Evolutionary conservation across 2,797 vertebrate species (phyloP).

Genomic region (Notoglanidium macrostoma): DNA sequence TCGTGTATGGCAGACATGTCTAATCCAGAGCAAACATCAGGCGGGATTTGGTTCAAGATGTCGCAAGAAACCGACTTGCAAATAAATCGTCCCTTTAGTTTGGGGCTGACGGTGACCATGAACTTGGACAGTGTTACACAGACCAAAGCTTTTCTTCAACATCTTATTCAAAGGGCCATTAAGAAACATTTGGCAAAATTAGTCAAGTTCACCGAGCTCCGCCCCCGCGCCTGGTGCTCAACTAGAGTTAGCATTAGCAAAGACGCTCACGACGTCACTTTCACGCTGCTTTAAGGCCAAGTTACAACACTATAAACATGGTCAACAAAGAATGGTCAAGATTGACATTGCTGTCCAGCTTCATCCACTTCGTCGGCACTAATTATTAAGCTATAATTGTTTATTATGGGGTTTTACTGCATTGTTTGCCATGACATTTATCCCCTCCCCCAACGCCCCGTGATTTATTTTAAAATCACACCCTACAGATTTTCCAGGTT

Average conservation of each 20-base stretch:
- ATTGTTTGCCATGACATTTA: not conserved
- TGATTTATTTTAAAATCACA: too few species aligned
- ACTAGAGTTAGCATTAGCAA: not conserved
- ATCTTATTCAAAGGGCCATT: not conserved
- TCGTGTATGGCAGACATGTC: not conserved
- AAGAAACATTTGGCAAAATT: not conserved
- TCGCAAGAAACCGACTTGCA: not conserved
- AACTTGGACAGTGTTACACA: not conserved
- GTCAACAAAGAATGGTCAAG: not conserved
- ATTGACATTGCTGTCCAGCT: too few species aligned
- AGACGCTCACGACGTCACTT: not conserved
- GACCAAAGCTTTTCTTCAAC: not conserved
- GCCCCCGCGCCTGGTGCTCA: not conserved
- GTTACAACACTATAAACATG: not conserved
- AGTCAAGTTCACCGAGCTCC: not conserved
- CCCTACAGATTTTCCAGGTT: not conserved
- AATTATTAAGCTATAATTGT: not conserved
- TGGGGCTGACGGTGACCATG: not conserved
- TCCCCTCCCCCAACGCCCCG: too few species aligned
- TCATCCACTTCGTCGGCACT: not conserved
- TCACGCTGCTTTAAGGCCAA: not conserved
- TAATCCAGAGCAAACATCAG: conserved; percentile 13
- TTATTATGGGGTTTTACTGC: not conserved
- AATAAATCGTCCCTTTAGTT: not conserved
- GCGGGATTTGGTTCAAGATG: conserved; percentile 1